These are phyloP conservation scores for Hyposoter didymator DNA, from an alignment of 2,888 invertebrate species.

Conservation along the genomic window DNA sequence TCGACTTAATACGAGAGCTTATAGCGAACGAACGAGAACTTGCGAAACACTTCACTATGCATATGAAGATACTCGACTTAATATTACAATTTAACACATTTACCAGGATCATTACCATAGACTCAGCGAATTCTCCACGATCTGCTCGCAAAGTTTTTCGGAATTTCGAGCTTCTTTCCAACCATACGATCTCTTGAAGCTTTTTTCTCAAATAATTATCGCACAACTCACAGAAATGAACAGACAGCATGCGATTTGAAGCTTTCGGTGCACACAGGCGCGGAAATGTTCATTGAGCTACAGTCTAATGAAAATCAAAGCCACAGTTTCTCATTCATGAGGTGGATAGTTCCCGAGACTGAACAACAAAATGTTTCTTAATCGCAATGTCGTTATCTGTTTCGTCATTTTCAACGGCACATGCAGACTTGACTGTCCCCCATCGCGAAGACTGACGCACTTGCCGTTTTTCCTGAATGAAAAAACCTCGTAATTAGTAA, in stretches of 20 bases:
- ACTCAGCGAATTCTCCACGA: not conserved
- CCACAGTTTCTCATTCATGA: not conserved
- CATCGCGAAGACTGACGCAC: no score
- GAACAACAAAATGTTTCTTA: no score
- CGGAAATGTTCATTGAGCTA: no score
- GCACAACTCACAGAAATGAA: not conserved
- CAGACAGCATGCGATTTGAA: no score
- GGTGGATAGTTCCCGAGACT: no score
- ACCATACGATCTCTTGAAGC: not conserved
- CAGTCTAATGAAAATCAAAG: no score
- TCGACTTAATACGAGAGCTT: not conserved
- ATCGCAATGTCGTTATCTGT: no score
- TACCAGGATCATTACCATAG: not conserved
- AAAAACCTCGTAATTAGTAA: not conserved
- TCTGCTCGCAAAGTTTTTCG: not conserved
- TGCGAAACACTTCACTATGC: conserved; percentile 5
- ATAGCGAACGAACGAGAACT: conserved; percentile 19
- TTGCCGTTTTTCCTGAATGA: not conserved
- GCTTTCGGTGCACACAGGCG: no score
- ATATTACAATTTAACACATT: conserved; percentile 1
- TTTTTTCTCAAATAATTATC: not conserved
- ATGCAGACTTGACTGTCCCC: no score
- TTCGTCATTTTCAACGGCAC: no score
- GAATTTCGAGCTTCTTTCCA: not conserved
- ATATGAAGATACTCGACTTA: not conserved